These are phyloP conservation scores for Hylaea fasciaria DNA, from an alignment of 2,888 invertebrate genomes.

Conservation along the genomic window DNA sequence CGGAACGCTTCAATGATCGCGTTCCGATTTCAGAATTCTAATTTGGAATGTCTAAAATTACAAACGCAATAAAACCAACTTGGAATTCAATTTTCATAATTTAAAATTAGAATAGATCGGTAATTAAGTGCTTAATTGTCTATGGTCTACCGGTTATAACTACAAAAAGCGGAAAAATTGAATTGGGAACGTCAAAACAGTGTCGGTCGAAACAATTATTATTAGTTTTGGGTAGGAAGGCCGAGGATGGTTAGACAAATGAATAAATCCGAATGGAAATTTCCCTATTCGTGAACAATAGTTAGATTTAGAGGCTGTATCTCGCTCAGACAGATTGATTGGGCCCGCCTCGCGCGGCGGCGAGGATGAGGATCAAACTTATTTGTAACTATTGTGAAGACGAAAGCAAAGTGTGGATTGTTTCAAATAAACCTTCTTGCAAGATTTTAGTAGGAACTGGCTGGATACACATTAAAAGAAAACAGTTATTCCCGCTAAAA, in stretches of 20 bases:
- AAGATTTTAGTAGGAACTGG: not conserved
- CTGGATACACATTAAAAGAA: not conserved
- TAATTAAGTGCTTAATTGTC: constrained; percentile 33
- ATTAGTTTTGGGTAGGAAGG: constrained; percentile 62
- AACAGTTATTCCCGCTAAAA: too few species aligned
- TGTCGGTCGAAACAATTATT: constrained; percentile 61
- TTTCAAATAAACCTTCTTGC: not conserved
- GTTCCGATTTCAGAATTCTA: constrained; percentile 56
- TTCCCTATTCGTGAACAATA: constrained; percentile 83
- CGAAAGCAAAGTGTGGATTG: constrained; percentile 22
- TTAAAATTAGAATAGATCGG: constrained; percentile 45
- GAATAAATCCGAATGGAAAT: constrained; percentile 85
- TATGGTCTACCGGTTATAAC: constrained; percentile 30
- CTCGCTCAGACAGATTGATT: constrained; percentile 84
- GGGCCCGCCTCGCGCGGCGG: constrained; percentile 68
- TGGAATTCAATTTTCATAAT: constrained; percentile 35
- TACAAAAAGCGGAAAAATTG: constrained; percentile 33
- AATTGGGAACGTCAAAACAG: constrained; percentile 45
- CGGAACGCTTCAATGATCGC: constrained; percentile 60
- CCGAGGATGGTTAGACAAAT: constrained; percentile 83
- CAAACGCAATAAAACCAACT: constrained; percentile 29
- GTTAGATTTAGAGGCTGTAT: constrained; percentile 84
- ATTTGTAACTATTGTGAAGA: constrained; percentile 39
- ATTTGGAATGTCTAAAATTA: constrained; percentile 46
- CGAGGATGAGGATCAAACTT: constrained; percentile 68